Evolutionary conservation across 2,888 invertebrate species (phyloP), one percentile per base, ranked within the genome.

Genomic region (Nemapogon koenigi): DNA sequence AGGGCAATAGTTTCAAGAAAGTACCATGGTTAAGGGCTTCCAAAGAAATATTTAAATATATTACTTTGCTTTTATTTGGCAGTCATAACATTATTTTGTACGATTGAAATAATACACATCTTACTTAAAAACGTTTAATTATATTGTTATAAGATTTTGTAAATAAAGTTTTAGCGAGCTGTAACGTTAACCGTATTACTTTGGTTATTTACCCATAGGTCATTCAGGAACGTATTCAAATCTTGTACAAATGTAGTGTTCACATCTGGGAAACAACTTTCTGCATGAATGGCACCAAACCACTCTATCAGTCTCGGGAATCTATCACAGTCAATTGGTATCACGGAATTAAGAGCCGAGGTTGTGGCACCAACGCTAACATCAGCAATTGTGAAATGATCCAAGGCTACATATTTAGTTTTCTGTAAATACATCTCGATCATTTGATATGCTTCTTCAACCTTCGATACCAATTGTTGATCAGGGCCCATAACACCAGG

Each of bases 321-420:
- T 27, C 59, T 53, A 0, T 43, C 43, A 14, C 18, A 33, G 25
- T 47, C 49, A 0, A 63, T 29, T 0, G 62, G 57, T 0, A 61
- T 46, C 0, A 58, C 1, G 1, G 41, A 10, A 30, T 54, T 41
- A n/a, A 59, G n/a, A 0, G 59, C 45, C 0, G 57, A 55, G 2
- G 62, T 35, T 2, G 49, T 50, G 2, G 58, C 45, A 0, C 59
- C 48, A 3, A 49, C 44, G 1, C 61, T 52, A 13, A 63, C 40
- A 41, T 64, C 62, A 16, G 63, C 63, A 3, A 62, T 4, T 0
- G 63, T 62, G 4, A 61, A 27, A 15, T 51, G 45, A 13, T 57
- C 47, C 3, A 46, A 43, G 3, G 57, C 59, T 4, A 58, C 35
- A 32, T 48, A 62, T 4, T 44, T 25, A 0, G 46, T 50, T 16